Conservation (phyloP, 2,888 invertebrate genomes). For the Hesperia comma region DNA sequence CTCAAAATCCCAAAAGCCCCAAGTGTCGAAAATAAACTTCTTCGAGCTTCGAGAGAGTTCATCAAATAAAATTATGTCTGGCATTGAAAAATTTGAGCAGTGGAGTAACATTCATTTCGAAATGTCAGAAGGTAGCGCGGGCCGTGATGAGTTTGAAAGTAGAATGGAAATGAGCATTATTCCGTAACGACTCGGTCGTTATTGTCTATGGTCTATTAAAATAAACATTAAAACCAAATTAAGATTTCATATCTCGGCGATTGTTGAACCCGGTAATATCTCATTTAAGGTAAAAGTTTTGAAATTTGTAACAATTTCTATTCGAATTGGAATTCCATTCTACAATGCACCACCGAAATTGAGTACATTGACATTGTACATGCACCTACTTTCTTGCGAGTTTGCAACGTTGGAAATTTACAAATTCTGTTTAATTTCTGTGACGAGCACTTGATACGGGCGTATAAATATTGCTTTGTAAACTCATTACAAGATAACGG, state of each 20-base stretch:
- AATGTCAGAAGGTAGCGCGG: conserved; percentile 6
- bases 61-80: conserved; percentile 32
- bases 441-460: conserved; percentile 24
- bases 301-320: background rate
- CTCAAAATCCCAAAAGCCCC: conserved; percentile 17
- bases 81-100: conserved; percentile 26
- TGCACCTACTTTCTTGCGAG: background rate
- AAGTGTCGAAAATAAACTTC: conserved; percentile 29
- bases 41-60: conserved; percentile 19
- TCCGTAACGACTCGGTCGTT: conserved; percentile 34
- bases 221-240: conserved; percentile 34
- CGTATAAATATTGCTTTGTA: conserved; percentile 27
- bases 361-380: too few species aligned
- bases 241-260: conserved; percentile 23
- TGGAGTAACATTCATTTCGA: conserved; percentile 14
- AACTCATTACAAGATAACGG: conserved; percentile 34
- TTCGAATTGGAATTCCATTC: background rate
- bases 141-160: conserved; percentile 33
- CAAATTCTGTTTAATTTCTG: conserved; percentile 1
- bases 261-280: conserved; percentile 18
- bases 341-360: background rate
- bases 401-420: conserved; percentile 24
- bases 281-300: conserved; percentile 14
- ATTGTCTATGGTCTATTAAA: conserved; percentile 34
- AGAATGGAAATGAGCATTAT: conserved; percentile 30